Base-by-base conservation (phyloP, 2,888 invertebrate genomes). In the Trachelus iudaicus region DNA sequence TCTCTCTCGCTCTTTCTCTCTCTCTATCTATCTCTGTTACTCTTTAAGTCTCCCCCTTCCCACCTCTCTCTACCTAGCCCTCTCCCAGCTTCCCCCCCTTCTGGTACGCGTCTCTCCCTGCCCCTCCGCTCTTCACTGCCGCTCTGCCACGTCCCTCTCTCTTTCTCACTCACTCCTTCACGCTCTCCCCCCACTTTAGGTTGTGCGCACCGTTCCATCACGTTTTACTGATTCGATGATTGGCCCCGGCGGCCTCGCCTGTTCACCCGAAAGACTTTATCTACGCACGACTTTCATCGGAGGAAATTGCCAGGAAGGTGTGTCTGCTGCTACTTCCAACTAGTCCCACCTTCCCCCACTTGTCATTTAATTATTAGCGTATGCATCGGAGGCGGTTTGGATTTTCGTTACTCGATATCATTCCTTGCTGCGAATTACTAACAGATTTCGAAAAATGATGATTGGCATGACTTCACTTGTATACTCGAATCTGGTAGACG, bases 201-300 rank as follows among this genome's bases (percentile, higher is more conserved):
- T 23, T 56, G 56, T 56, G 56, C 56, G 69, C 75, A 37, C 82
- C 83, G 83, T 81, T 85, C 79, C 82, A 83, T 86, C 83, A 81
- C 81, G 82, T 84, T 84, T 86, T 81, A 85, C 85, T 83, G 85
- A 87, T 85, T 84, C 85, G 83, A 85, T 85, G 86, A 87, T 86
- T 71, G 71, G 71, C 71, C 71, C 71, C 71, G 71, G 56, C 56
- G 56, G 71, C 13, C 71, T 71, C 71, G 71, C 71, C 33, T 71
- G 71, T 34, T 33, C 71, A 71, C 71, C 71, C 71, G 71, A 71
- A 71, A 71, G 71, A 71, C 71, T 34, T 71, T 71, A 71, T 71
- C 71, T 71, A 71, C 71, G 71, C 31, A 34, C 71, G 71, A 71
- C 71, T 71, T 71, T 34, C 71, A 71, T 71, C 71, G 71, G 71